A percentile compares a stretch with the other conserved stretches of the same genome.
Conservation (phyloP, 2,797 vertebrate genomes). For the Luscinia luscinia region DNA sequence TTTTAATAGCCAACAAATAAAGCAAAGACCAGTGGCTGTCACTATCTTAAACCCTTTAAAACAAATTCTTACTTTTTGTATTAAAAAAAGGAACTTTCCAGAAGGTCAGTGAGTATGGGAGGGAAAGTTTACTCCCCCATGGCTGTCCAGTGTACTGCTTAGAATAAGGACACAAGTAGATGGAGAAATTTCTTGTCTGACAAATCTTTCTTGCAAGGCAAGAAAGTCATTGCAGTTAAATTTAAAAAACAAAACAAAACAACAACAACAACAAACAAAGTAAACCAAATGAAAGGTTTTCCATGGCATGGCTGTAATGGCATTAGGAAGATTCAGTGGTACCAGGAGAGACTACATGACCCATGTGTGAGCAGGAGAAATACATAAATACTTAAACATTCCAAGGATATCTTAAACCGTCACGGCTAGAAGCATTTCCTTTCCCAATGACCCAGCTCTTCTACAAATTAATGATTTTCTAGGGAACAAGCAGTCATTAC, state of each 20-base stretch:
- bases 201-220: background rate
- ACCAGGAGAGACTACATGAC: background rate
- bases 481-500: background rate
- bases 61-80: background rate
- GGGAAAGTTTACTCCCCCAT: background rate
- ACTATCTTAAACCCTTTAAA: background rate
- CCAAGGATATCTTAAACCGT: background rate
- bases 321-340: background rate
- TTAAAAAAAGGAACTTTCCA: background rate
- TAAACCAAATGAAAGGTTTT: background rate
- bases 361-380: background rate
- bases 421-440: background rate
- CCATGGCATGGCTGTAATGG: background rate
- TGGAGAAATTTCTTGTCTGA: background rate
- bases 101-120: background rate
- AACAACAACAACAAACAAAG: background rate
- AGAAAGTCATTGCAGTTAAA: background rate
- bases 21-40: background rate
- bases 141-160: background rate
- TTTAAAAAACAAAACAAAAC: background rate
- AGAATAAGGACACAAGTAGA: background rate
- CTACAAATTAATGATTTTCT: background rate
- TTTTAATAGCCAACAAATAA: background rate
- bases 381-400: background rate
- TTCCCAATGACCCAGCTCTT: background rate